A percentile compares a stretch with the other conserved stretches of the same genome.
Evolutionary conservation across 2,113 vertebrate species (phyloP).

Genomic region (Cercocebus atys): DNA sequence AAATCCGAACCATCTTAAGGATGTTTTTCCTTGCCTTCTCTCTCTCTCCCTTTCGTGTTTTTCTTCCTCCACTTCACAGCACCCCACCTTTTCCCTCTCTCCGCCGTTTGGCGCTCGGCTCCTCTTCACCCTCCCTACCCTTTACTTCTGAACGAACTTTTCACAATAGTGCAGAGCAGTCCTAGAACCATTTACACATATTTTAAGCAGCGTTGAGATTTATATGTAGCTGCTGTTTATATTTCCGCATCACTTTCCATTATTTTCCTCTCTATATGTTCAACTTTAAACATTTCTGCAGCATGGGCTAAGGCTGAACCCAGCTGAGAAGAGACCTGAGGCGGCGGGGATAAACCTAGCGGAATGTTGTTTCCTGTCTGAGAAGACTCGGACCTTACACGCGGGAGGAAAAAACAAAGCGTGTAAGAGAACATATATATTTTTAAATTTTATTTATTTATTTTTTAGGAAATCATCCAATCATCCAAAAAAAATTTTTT

Average conservation of each 20-base stretch:
- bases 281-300: background rate
- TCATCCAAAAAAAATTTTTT: no score
- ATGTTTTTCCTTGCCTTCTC: background rate
- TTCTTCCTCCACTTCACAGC: no score
- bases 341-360: background rate
- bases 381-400: background rate
- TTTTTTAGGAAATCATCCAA: no score
- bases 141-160: no score
- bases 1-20: background rate
- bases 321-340: background rate
- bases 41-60: background rate
- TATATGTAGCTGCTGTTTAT: background rate
- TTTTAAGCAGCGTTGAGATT: background rate
- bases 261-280: no score
- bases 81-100: rapidly evolving
- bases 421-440: background rate
- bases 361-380: background rate
- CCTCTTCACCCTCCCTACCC: background rate
- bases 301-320: background rate
- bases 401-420: background rate
- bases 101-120: rapidly evolving
- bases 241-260: background rate
- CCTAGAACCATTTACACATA: no score
- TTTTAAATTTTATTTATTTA: background rate
- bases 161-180: background rate